These are phyloP conservation scores for Prionace glauca DNA, from an alignment of 2,797 vertebrate genomes.

Conservation along the genomic window DNA sequence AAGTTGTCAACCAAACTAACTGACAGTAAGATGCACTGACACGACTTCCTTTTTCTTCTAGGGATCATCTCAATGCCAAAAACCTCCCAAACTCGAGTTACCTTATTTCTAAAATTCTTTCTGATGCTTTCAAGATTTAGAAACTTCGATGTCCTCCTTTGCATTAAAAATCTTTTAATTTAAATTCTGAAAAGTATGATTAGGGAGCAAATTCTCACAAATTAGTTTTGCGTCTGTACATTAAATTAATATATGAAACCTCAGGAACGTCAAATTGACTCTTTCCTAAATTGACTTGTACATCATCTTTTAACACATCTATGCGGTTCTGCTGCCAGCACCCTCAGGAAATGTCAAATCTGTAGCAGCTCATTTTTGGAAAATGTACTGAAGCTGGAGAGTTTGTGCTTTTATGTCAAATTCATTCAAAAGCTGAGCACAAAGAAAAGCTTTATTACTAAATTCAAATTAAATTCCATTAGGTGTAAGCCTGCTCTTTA, in stretches of 20 bases:
- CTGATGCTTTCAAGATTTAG: neutral
- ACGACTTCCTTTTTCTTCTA: conserved; percentile 51
- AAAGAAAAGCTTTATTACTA: conserved; percentile 42
- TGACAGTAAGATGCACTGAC: conserved; percentile 49
- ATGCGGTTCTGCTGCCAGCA: neutral
- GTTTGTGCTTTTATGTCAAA: conserved; percentile 33
- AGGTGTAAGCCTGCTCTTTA: conserved; percentile 40
- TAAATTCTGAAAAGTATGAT: neutral
- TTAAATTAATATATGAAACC: conserved; percentile 2
- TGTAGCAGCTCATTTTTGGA: conserved; percentile 25
- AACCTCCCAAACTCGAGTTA: conserved; percentile 50
- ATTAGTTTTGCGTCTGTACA: neutral
- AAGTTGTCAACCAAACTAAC: conserved; percentile 48
- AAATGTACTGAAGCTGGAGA: conserved; percentile 27
- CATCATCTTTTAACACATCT: conserved; percentile 21
- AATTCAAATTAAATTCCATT: conserved; percentile 43
- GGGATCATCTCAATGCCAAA: conserved; percentile 56
- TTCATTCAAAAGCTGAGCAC: conserved; percentile 33
- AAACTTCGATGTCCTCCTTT: neutral
- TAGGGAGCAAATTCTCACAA: neutral
- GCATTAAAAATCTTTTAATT: neutral
- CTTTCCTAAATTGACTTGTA: conserved; percentile 24
- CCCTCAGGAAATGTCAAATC: conserved; percentile 30
- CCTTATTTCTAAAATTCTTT: neutral
- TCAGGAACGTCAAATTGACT: neutral